These are phyloP conservation scores for Crocodylus rhombifer DNA, from an alignment of 2,797 vertebrate genomes.

Conservation along the genomic window DNA sequence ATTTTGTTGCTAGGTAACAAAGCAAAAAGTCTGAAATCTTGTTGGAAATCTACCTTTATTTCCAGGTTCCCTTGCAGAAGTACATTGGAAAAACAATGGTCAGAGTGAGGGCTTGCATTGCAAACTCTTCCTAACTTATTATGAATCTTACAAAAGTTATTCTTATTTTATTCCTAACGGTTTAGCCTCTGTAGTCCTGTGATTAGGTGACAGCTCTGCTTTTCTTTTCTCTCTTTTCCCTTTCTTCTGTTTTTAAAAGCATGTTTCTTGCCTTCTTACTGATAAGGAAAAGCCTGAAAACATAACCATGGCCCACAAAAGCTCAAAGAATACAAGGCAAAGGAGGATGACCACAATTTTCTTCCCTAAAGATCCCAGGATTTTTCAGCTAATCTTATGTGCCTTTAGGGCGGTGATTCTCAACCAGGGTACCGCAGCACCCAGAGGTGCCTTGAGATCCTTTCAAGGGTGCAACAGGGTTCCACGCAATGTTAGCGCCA, in stretches of 20 bases:
- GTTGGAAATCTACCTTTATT: neutral
- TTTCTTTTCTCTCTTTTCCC: neutral
- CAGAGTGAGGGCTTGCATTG: rapidly evolving
- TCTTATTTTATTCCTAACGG: neutral
- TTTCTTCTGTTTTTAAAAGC: neutral
- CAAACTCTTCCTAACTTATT: neutral
- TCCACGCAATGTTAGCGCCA: too few relatives aligned
- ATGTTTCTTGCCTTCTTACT: neutral
- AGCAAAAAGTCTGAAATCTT: neutral
- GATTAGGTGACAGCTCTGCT: neutral
- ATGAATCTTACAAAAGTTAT: neutral
- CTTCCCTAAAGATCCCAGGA: neutral
- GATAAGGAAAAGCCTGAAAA: neutral
- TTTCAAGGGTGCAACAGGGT: too few relatives aligned
- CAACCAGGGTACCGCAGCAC: too few relatives aligned
- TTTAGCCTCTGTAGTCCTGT: neutral
- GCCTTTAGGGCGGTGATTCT: neutral
- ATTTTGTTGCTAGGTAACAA: constrained; percentile 16
- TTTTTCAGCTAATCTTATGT: neutral
- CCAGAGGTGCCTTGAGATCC: too few relatives aligned
- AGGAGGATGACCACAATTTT: rapidly evolving
- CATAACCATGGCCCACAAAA: neutral
- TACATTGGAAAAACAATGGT: rapidly evolving
- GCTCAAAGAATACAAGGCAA: neutral
- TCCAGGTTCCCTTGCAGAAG: neutral